phyloP scores from a whole-genome alignment of 2,888 invertebrate species.

The Xestia rhomboidea region DNA sequence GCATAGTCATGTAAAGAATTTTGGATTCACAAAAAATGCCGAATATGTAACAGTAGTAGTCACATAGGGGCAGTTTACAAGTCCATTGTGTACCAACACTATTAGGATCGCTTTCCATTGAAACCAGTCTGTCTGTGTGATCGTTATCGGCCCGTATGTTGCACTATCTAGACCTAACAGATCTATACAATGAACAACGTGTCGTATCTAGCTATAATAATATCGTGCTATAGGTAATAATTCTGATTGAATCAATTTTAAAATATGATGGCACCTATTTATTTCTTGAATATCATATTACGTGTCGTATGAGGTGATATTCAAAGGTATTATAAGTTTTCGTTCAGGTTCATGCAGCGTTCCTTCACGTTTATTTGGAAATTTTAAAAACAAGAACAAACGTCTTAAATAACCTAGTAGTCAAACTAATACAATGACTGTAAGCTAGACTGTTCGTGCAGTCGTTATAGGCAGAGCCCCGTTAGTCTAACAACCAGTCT shows the following conservation, averaged over 20 bases:
- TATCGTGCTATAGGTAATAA: background rate
- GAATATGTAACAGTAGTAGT: no score
- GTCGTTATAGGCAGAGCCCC: background rate
- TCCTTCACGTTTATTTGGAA: background rate
- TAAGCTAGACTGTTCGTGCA: background rate
- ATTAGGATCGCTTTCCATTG: slow-evolving; percentile 30
- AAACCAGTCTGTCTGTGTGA: background rate
- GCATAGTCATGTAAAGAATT: background rate
- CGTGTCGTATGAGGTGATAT: background rate
- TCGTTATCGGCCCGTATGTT: slow-evolving; percentile 37
- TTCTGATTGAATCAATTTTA: background rate
- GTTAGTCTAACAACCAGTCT: background rate
- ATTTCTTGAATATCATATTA: background rate
- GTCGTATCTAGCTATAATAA: background rate
- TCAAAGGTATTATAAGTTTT: background rate
- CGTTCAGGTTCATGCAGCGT: background rate
- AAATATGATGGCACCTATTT: background rate
- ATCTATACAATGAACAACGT: background rate
- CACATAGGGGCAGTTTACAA: slow-evolving; percentile 28
- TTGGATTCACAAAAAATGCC: background rate
- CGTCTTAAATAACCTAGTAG: background rate
- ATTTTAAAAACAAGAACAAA: background rate
- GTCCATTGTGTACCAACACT: slow-evolving; percentile 31
- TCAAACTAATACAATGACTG: background rate
- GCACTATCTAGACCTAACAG: background rate